Evolutionary conservation across 2,797 vertebrate genomes (phyloP).

Genomic region (Lophius americanus): DNA sequence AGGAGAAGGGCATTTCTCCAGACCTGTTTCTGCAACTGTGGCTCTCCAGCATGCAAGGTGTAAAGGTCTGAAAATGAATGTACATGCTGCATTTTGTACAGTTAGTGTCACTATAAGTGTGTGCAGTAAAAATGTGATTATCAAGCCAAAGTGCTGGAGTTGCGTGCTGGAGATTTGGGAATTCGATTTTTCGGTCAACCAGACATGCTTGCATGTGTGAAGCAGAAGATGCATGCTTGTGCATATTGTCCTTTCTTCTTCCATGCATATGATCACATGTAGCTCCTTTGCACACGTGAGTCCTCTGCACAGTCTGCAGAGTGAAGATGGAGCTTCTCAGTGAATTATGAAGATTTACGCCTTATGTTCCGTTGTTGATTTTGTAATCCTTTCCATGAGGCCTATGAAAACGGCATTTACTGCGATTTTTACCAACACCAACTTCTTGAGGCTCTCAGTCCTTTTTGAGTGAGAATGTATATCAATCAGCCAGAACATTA

Average conservation of each 20-base stretch:
- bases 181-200: conserved; percentile 14
- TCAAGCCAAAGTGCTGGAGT: conserved; percentile 21
- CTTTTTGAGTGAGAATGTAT: too few species aligned
- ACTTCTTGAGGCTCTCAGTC: too few species aligned
- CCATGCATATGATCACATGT: conserved; percentile 45
- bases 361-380: too few species aligned
- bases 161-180: conserved; percentile 15
- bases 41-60: conserved; percentile 14
- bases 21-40: conserved; percentile 13
- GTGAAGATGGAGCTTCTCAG: neutral
- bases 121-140: conserved; percentile 25
- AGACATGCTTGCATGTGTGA: conserved; percentile 32
- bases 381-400: too few species aligned
- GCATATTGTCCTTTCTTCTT: conserved; percentile 29
- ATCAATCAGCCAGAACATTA: too few species aligned
- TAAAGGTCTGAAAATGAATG: conserved; percentile 62
- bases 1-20: conserved; percentile 16
- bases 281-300: neutral
- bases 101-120: conserved; percentile 18
- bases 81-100: conserved; percentile 34
- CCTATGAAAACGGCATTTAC: too few species aligned
- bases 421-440: too few species aligned
- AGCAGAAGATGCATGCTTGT: conserved; percentile 22
- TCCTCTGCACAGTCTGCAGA: conserved; percentile 11
- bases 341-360: too few species aligned